Evolutionary conservation across 2,888 invertebrate species (phyloP), one percentile per base, ranked within the genome.

Genomic region (Xestia rhomboidea): DNA sequence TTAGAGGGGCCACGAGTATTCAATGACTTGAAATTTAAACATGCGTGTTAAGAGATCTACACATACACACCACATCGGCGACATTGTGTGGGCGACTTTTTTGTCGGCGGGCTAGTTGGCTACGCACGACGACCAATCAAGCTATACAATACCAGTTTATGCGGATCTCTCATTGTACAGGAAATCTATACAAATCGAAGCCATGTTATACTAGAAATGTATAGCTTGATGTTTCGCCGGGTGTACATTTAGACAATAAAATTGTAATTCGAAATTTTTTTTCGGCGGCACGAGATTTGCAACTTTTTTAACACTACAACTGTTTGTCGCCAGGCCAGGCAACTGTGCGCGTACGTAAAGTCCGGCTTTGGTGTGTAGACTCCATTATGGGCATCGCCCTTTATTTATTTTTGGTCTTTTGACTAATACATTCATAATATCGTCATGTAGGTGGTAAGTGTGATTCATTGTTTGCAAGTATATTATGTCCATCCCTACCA

Each of bases 1-100:
- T 68, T 74, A 44, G 10, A 76, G 77, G 27, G 64, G 68, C 71
- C 81, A 60, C n/a, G 72, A 21, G 49, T 51, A 62, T 68, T 66
- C 34, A 63, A 49, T 63, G 38, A 70, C 27, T 44, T 27, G 51
- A 27, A 34, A 69, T 49, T 64, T 64, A 18, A 0, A 44, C 0
- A 62, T 30, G 24, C 73, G 30, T 46, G 46, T n/a, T 7, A 64
- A 15, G 30, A 34, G 34, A 27, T 5, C 4, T 51, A 51, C 51
- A 51, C 51, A 51, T 10, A 30, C 10, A 62, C 10, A 30, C 27
- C 57, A n/a, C n/a, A n/a, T n/a, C n/a, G n/a, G n/a, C n/a, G n/a
- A n/a, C n/a, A n/a, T 44, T 30, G 27, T 8, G 15, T 30, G 7
- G 27, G n/a, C 18, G n/a, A 57, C 6, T 57, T 27, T 3, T 57